phyloP scores from a whole-genome alignment of 2,797 vertebrate species.

The Melanotaenia parkinsoni region DNA sequence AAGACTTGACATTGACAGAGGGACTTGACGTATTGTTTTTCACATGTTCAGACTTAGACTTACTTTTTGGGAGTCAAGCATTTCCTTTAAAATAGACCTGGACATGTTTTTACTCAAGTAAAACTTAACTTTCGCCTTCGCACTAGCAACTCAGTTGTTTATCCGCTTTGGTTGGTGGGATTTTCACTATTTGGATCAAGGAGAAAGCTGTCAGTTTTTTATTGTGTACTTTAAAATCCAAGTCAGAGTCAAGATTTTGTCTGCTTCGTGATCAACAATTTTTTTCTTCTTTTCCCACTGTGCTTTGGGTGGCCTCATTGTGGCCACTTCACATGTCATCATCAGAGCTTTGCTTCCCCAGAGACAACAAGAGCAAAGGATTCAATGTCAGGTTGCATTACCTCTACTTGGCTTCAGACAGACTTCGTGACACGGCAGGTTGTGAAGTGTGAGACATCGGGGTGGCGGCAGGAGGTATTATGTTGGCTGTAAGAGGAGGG shows the following conservation, averaged over 20 bases:
- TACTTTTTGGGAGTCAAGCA: not conserved
- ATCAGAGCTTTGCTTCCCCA: slow-evolving; percentile 32
- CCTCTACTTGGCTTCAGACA: slow-evolving; percentile 46
- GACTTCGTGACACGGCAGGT: slow-evolving; percentile 54
- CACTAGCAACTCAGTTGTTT: not conserved
- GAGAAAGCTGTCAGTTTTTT: not conserved
- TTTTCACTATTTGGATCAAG: not conserved
- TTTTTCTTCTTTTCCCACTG: not conserved
- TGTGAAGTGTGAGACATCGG: slow-evolving; percentile 67
- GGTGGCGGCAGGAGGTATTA: slow-evolving; percentile 70
- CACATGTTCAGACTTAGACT: not conserved
- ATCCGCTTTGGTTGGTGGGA: not conserved
- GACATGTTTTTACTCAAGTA: not conserved
- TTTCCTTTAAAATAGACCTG: not conserved
- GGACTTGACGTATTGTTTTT: not conserved
- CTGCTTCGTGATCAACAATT: slow-evolving; percentile 9
- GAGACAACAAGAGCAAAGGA: slow-evolving; percentile 24
- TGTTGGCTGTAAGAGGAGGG: slow-evolving; percentile 47
- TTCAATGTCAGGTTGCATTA: slow-evolving; percentile 50
- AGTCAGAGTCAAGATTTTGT: slow-evolving; percentile 6
- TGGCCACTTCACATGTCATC: slow-evolving; percentile 22
- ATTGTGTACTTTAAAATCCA: not conserved
- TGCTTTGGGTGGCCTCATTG: slow-evolving; percentile 35
- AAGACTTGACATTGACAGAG: not conserved
- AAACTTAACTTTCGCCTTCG: not conserved